Conservation (phyloP, 2,888 invertebrate species). For the Stramonita haemastoma region DNA sequence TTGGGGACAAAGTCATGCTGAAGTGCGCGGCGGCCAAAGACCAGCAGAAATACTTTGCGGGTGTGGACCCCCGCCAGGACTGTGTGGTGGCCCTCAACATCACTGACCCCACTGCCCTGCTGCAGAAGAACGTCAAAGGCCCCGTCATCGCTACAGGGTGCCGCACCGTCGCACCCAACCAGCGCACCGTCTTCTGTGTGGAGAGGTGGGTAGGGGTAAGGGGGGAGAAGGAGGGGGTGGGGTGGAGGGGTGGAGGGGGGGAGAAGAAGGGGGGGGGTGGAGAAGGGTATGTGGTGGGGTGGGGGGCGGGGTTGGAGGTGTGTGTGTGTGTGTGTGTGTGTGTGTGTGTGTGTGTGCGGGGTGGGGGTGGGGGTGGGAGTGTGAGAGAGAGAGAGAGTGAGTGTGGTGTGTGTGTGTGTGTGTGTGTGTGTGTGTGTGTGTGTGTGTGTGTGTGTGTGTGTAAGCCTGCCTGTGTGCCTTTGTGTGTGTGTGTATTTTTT, state of each 20-base stretch:
- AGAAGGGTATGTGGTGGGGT: not conserved
- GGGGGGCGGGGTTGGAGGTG: not conserved
- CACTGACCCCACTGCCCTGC: conserved; percentile 41
- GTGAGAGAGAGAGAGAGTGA: not conserved
- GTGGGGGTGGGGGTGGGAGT: not conserved
- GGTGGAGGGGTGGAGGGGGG: not conserved
- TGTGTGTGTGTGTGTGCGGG: conserved; percentile 12
- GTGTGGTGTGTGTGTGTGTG: conserved; percentile 11
- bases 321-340: not conserved
- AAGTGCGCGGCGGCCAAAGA: conserved; percentile 65
- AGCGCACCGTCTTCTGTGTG: conserved; percentile 39
- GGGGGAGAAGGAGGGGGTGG: not conserved
- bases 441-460: not conserved
- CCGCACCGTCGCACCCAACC: not conserved
- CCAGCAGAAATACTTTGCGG: conserved; percentile 60
- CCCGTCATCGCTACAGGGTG: conserved; percentile 31
- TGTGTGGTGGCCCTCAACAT: conserved; percentile 66
- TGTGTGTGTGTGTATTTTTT: not conserved
- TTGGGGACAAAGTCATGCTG: conserved; percentile 72
- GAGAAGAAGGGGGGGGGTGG: not conserved
- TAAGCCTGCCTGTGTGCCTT: not conserved
- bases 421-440: conserved; percentile 16
- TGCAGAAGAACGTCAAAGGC: conserved; percentile 27
- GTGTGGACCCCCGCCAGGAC: conserved; percentile 64
- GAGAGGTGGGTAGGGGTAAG: conserved; percentile 11